Base-by-base conservation (phyloP, 2,888 invertebrate genomes). In the Drosophila merina region DNA sequence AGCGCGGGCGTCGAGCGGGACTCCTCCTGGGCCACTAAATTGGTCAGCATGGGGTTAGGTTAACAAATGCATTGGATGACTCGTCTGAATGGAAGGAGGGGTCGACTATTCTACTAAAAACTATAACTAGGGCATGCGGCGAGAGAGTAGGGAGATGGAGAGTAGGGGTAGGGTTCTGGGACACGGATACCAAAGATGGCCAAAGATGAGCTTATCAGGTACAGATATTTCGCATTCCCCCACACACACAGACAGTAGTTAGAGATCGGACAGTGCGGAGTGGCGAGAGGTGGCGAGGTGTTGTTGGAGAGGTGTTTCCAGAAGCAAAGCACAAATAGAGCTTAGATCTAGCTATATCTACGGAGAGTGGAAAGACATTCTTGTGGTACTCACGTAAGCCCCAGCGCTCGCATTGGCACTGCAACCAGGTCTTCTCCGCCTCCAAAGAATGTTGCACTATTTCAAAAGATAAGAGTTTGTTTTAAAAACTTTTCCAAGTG, bases 391-490 rank as follows among this genome's bases (percentile, higher is more conserved):
- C 86, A 92, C 92, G 91, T 88, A 92, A 86, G 82, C 96, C 96
- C 97, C 96, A 97, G 87, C 96, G 95, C 92, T 97, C 96, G 91
- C 96, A 96, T 93, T 97, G 97, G 90, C 95, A 96, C 92, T 96
- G 96, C 86, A 97, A 93, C 97, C 97, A 97, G 77, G 96, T 96
- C 92, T 96, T 96, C 92, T 97, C 97, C 70, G 96, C 96, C 92
- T 97, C 97, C 90, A 97, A 93, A 67, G 97, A 96, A 89, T 96
- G 93, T 93, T 97, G 96, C 90, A 96, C 96, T 97, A 92, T 92
- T n/a, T 20, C 1, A 4, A 33, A 0, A 26, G 33, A 63, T 20
- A 54, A 36, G 5, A 36, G 49, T 0, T 26, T 36, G 28, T 55
- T 62, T 33, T 3, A 33, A 8, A 3, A 33, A 33, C 7, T 8